These are phyloP conservation scores for Troilus luridus DNA, from an alignment of 2,888 invertebrate species.

Conservation along the genomic window DNA sequence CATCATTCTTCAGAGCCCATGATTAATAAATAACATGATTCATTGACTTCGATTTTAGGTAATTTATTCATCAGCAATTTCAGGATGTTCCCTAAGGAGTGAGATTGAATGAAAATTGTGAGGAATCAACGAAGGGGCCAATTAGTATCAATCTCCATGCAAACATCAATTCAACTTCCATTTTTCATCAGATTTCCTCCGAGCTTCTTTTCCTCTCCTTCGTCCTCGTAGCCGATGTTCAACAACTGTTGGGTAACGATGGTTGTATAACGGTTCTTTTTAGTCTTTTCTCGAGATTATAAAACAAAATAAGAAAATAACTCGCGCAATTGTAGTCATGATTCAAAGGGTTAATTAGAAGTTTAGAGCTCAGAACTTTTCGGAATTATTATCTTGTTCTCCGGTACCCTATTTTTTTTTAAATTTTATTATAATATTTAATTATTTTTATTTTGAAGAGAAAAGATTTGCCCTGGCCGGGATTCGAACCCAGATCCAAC, in stretches of 20 bases:
- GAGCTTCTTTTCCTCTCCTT: not conserved
- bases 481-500: no score
- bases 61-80: constrained; percentile 39
- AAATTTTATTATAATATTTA: not conserved
- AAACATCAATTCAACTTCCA: constrained; percentile 49
- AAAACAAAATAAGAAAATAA: constrained; percentile 34
- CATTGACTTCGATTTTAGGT: constrained; percentile 22
- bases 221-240: not conserved
- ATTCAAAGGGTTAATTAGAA: constrained; percentile 22
- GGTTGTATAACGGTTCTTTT: constrained; percentile 19
- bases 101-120: not conserved
- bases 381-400: not conserved
- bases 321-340: not conserved
- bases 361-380: not conserved
- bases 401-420: not conserved
- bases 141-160: constrained; percentile 33
- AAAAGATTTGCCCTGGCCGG: no score
- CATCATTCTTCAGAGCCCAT: not conserved
- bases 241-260: constrained; percentile 23
- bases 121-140: constrained; percentile 27
- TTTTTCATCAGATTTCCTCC: constrained; percentile 14
- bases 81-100: constrained; percentile 2
- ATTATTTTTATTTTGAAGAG: no score
- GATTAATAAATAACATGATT: constrained; percentile 14
- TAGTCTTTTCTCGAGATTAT: constrained; percentile 11